Conservation (phyloP, 2,113 vertebrate genomes). For the Galeopterus variegatus region DNA sequence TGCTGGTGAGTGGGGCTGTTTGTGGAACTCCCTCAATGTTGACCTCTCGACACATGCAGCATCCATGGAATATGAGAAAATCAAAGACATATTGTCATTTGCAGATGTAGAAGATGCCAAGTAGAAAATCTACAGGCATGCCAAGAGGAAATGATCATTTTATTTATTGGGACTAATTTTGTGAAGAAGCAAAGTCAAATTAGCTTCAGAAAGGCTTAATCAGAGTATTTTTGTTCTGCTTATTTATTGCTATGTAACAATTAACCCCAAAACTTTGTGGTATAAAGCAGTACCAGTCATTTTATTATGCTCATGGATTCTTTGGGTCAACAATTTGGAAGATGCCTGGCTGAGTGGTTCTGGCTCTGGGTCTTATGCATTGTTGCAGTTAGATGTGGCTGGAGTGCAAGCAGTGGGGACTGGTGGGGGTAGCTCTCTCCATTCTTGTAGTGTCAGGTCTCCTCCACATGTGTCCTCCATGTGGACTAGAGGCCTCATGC, state of each 20-base stretch:
- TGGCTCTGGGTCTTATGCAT: not conserved
- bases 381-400: not conserved
- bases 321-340: not conserved
- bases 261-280: slow-evolving; percentile 19
- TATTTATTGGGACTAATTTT: slow-evolving; percentile 51
- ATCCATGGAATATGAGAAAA: not conserved
- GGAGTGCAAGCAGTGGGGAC: too few species aligned
- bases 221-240: slow-evolving; percentile 55
- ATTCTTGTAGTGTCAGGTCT: not conserved
- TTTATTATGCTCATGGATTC: slow-evolving; percentile 32
- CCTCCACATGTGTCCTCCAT: fast-evolving
- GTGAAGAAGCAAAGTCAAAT: slow-evolving; percentile 68
- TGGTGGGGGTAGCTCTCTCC: not conserved
- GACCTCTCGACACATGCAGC: not conserved
- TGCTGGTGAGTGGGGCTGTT: not conserved
- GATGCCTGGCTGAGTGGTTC: not conserved
- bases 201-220: slow-evolving; percentile 63
- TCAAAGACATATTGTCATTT: not conserved
- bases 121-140: slow-evolving; percentile 48
- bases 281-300: slow-evolving; percentile 19
- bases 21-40: not conserved
- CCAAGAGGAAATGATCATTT: slow-evolving; percentile 61
- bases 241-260: slow-evolving; percentile 24
- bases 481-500: not conserved
- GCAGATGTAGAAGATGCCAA: slow-evolving; percentile 20